These are phyloP conservation scores for Gari tellinella DNA, from an alignment of 2,888 invertebrate species.

Conservation along the genomic window DNA sequence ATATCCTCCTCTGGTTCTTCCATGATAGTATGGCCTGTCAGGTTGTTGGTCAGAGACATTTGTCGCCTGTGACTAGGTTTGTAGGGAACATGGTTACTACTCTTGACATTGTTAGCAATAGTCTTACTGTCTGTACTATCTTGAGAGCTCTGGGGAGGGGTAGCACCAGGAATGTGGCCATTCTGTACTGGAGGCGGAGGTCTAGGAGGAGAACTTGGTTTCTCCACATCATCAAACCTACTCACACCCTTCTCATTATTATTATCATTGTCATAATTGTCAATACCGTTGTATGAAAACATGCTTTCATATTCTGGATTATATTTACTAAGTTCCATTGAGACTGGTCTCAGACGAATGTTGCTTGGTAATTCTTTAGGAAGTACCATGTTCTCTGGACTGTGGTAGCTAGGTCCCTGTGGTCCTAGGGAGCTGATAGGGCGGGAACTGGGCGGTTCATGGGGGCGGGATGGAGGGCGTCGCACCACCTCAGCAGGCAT, in stretches of 20 bases:
- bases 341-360: conserved; percentile 71
- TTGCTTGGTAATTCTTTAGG: conserved; percentile 61
- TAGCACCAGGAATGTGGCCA: conserved; percentile 30
- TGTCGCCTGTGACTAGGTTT: conserved; percentile 70
- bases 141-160: too few relatives aligned
- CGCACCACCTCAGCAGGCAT: conserved; percentile 52
- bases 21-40: conserved; percentile 66
- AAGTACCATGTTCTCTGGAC: conserved; percentile 73
- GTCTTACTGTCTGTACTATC: not conserved
- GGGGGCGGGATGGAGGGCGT: conserved; percentile 65
- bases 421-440: conserved; percentile 59
- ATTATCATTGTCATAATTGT: conserved; percentile 31
- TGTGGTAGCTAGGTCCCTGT: conserved; percentile 70
- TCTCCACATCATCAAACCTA: conserved; percentile 29
- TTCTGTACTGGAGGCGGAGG: conserved; percentile 48
- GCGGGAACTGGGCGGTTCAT: conserved; percentile 59
- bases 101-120: conserved; percentile 16
- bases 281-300: conserved; percentile 52
- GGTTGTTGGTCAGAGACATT: conserved; percentile 64
- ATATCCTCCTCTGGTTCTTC: conserved; percentile 75
- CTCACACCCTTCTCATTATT: conserved; percentile 32
- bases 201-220: conserved; percentile 37
- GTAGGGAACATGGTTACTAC: conserved; percentile 31
- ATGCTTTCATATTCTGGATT: conserved; percentile 73
- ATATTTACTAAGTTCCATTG: conserved; percentile 72